Percentiles rank a stretch among this genome's conserved stretches.
phyloP scores from a whole-genome alignment of 2,797 vertebrate genomes.

The Poeciliopsis infans region DNA sequence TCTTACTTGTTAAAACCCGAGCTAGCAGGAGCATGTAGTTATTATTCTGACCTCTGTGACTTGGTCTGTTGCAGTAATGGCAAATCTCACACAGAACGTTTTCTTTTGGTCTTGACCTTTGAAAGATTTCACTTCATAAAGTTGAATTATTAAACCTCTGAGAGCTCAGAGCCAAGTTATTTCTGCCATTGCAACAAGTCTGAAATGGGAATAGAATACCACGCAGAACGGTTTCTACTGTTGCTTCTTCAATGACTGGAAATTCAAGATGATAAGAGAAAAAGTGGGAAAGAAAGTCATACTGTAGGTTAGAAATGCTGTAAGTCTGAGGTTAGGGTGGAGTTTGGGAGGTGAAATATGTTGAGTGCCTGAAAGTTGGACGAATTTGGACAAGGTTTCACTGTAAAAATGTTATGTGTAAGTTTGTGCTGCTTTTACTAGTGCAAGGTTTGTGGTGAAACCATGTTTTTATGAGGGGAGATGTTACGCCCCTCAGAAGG shows the following conservation, averaged over 20 bases:
- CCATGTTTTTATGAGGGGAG: neutral
- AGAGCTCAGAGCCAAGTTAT: neutral
- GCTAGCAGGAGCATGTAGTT: neutral
- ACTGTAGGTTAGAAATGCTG: neutral
- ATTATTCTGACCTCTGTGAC: neutral
- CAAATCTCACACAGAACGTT: neutral
- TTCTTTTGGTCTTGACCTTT: neutral
- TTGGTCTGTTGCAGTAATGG: neutral
- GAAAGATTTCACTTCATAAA: neutral
- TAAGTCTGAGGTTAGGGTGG: neutral
- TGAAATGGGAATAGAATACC: neutral
- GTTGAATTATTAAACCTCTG: neutral
- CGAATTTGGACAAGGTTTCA: neutral
- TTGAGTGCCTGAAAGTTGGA: neutral
- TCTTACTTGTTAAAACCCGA: neutral
- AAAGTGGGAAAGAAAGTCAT: neutral
- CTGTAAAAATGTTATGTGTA: neutral
- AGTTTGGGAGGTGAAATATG: neutral
- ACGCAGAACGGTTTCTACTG: neutral
- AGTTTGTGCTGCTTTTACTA: neutral
- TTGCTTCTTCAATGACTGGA: neutral
- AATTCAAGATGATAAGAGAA: neutral
- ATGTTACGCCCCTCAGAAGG: neutral
- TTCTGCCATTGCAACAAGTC: neutral
- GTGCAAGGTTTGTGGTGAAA: conserved; percentile 7